Evolutionary conservation across 2,113 vertebrate species (phyloP).

Genomic region (Toxotes jaculatrix): DNA sequence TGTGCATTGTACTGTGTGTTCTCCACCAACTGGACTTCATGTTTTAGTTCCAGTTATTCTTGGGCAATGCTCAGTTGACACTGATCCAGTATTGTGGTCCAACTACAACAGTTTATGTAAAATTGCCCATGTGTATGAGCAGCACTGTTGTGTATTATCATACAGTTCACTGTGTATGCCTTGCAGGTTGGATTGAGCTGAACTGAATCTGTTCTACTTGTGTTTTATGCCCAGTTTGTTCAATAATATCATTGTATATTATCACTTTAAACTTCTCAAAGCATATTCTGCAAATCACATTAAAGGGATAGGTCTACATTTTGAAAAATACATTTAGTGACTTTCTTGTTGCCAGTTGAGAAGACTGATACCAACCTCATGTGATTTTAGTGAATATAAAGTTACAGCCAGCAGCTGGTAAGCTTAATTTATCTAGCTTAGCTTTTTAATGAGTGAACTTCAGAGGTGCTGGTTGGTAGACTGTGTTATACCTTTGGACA

Average conservation of each 20-base stretch:
- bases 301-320: neutral
- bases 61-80: neutral
- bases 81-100: neutral
- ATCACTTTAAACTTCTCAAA: neutral
- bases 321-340: neutral
- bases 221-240: neutral
- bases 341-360: too few relatives aligned
- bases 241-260: neutral
- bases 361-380: neutral
- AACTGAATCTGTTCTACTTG: neutral
- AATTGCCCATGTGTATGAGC: neutral
- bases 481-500: too few relatives aligned
- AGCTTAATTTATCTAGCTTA: too few relatives aligned
- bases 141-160: neutral
- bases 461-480: too few relatives aligned
- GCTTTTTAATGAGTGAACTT: neutral
- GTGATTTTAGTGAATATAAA: too few relatives aligned
- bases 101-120: neutral
- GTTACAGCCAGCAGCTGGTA: neutral
- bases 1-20: neutral
- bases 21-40: neutral
- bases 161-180: neutral
- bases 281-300: too few relatives aligned
- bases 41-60: neutral
- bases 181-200: neutral